phyloP scores from a whole-genome alignment of 1,140 invertebrate species.

The Eupeodes corollae region DNA sequence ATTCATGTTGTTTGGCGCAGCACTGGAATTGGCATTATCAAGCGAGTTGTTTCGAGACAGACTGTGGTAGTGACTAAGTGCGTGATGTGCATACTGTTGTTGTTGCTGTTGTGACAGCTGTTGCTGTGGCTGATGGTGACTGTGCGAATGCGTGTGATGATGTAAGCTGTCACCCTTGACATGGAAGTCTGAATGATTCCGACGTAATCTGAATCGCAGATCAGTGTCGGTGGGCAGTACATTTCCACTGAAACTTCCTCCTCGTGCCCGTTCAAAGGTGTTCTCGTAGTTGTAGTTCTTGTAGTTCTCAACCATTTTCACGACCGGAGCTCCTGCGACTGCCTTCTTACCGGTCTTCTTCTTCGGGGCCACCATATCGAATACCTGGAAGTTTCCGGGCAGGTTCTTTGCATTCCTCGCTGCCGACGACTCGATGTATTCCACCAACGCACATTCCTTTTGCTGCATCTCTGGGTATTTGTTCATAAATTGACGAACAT shows the following conservation, averaged over 20 bases:
- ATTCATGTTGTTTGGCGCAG: constrained; percentile 6
- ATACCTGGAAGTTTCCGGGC: constrained; percentile 29
- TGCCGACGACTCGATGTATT: constrained; percentile 77
- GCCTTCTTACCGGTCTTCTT: constrained; percentile 37
- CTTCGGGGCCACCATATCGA: constrained; percentile 36
- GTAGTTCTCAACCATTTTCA: constrained; percentile 36
- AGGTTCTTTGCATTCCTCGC: constrained; percentile 67
- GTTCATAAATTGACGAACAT: constrained; percentile 77
- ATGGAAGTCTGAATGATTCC: constrained; percentile 32
- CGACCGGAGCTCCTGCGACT: constrained; percentile 24
- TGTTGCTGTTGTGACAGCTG: background rate
- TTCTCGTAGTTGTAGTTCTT: constrained; percentile 26
- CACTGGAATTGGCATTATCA: background rate
- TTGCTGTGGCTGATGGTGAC: background rate
- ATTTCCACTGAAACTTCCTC: constrained; percentile 29
- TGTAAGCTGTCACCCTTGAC: constrained; percentile 10
- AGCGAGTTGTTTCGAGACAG: background rate
- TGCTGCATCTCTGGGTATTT: constrained; percentile 79
- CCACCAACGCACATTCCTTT: constrained; percentile 75
- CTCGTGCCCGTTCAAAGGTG: constrained; percentile 29
- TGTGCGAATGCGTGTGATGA: background rate
- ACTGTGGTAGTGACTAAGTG: constrained; percentile 1
- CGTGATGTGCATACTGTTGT: constrained; percentile 1
- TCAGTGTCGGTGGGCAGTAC: constrained; percentile 19
- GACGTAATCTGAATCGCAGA: constrained; percentile 28